Evolutionary conservation across 1,140 invertebrate species (phyloP).

Genomic region (Aphidius gifuensis): DNA sequence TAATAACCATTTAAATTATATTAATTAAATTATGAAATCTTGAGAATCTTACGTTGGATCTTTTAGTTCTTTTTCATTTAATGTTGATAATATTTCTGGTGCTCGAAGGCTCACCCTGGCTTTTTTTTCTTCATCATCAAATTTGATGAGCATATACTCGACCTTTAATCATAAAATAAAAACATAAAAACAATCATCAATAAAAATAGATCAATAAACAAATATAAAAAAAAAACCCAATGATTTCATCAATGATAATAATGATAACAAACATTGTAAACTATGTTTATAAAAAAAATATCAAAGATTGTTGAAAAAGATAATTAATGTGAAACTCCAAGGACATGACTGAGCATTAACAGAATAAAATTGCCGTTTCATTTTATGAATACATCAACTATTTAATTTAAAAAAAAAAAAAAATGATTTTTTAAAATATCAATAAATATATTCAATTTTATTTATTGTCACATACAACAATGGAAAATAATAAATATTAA

Average conservation of each 20-base stretch:
- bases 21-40: neutral
- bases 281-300: too few relatives aligned
- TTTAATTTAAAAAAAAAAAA: too few relatives aligned
- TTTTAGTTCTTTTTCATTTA: slow-evolving; percentile 79
- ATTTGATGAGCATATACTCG: slow-evolving; percentile 95
- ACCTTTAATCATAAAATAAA: slow-evolving; percentile 57
- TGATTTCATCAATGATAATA: neutral
- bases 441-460: too few relatives aligned
- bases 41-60: slow-evolving; percentile 68
- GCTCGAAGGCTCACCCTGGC: slow-evolving; percentile 83
- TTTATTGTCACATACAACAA: too few relatives aligned
- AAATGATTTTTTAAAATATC: too few relatives aligned
- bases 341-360: too few relatives aligned
- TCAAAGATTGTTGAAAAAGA: too few relatives aligned
- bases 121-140: slow-evolving; percentile 83
- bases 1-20: neutral
- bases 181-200: slow-evolving; percentile 4
- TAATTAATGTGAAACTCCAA: too few relatives aligned
- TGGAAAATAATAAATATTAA: too few relatives aligned
- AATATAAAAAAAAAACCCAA: too few relatives aligned
- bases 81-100: slow-evolving; percentile 70
- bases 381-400: too few relatives aligned
- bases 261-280: neutral
- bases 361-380: too few relatives aligned
- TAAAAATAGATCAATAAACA: neutral